Evolutionary conservation across 2,888 invertebrate species (phyloP), one percentile per base, ranked within the genome.

Genomic region (Pterostichus niger): DNA sequence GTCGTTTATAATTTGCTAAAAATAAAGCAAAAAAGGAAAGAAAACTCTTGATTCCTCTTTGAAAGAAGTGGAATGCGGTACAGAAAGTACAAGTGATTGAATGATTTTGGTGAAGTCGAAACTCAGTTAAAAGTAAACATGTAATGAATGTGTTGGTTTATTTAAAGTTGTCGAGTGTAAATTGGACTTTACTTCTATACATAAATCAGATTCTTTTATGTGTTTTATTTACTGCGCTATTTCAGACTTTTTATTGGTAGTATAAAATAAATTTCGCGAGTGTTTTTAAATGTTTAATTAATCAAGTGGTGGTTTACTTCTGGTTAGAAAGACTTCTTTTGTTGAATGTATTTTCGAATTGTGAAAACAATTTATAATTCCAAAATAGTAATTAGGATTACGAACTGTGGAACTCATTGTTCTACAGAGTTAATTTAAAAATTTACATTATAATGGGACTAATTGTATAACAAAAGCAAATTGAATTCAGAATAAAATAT

Each of bases 131-230:
- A 59, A 59, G 59, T 59, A 59, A 59, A 59, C 59, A 31, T 9
- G 59, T 59, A 59, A 59, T 59, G 59, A 59, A 59, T 59, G 59
- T 59, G 24, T 59, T 24, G 31, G 59, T 59, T 59, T 59, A 64
- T 64, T 64, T 64, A 64, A 64, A 64, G 13, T 64, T 64, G 40
- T 64, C 64, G 40, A 15, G 64, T 40, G 64, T 64, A 35, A 59
- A 59, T 59, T 17, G 59, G 59, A 11, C 59, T 64, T 64, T 64
- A 64, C 35, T n/a, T 59, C 59, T 11, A 17, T 31, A 59, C 31
- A 64, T 64, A 64, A 64, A 64, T 64, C 64, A 64, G 64, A 33
- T 64, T 64, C 33, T 35, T 64, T 64, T 64, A 64, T 35, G 64
- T 64, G 35, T 64, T 7, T 64, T 35, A 64, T 64, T 64, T 64